Evolutionary conservation across 1,140 invertebrate genomes (phyloP).

Genomic region (Coenobita brevimanus): DNA sequence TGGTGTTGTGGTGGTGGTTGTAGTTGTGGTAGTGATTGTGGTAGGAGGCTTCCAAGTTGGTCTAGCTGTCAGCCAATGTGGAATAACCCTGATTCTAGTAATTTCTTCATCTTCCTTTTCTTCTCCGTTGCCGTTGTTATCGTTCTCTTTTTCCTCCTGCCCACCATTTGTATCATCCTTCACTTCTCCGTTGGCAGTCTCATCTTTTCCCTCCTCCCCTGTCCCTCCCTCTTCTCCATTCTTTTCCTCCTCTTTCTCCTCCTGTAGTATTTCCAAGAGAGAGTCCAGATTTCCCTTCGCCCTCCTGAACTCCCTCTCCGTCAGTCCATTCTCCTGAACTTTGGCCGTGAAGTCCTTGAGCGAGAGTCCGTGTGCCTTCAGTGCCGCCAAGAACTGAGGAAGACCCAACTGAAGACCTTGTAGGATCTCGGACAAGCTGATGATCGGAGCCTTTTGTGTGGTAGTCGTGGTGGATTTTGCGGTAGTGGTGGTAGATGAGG

Average conservation of each 20-base stretch:
- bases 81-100: background rate
- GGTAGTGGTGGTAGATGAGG: background rate
- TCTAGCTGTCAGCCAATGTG: slow-evolving; percentile 36
- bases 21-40: slow-evolving; percentile 12
- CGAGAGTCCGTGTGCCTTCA: slow-evolving; percentile 55
- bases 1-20: slow-evolving; percentile 13
- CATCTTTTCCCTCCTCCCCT: background rate
- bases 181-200: no score
- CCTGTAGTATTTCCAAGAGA: slow-evolving; percentile 42
- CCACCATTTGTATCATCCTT: background rate
- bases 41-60: slow-evolving; percentile 48
- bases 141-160: background rate
- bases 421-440: slow-evolving; percentile 66
- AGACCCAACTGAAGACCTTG: slow-evolving; percentile 53
- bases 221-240: background rate
- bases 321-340: slow-evolving; percentile 47
- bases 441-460: background rate
- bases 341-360: slow-evolving; percentile 58
- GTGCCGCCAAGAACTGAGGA: slow-evolving; percentile 63
- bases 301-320: slow-evolving; percentile 49
- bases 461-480: background rate
- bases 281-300: slow-evolving; percentile 40
- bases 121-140: background rate
- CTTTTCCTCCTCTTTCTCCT: background rate
- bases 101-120: background rate